These are phyloP conservation scores for Platalea minor DNA, from an alignment of 2,797 vertebrate species.

Conservation along the genomic window DNA sequence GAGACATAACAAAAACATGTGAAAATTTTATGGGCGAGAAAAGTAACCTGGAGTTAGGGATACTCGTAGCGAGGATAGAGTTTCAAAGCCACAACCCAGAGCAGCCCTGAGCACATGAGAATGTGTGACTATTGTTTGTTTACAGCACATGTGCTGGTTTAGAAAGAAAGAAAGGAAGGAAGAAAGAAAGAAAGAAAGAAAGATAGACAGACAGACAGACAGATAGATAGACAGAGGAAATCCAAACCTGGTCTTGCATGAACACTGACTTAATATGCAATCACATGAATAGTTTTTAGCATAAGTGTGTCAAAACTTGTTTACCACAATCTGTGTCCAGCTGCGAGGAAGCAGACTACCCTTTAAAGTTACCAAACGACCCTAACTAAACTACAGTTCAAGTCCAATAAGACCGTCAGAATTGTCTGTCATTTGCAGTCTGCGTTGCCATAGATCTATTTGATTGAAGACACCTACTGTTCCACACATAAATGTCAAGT, in stretches of 20 bases:
- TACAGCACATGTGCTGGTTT: background rate
- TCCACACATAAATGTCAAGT: conserved; percentile 65
- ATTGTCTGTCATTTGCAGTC: conserved; percentile 58
- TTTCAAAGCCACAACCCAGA: conserved; percentile 46
- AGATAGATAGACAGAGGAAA: background rate
- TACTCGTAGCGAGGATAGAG: conserved; percentile 25
- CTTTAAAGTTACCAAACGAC: conserved; percentile 24
- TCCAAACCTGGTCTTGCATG: background rate
- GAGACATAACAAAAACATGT: conserved; percentile 63
- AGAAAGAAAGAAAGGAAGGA: background rate
- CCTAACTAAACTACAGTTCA: conserved; percentile 42
- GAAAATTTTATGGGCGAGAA: conserved; percentile 60
- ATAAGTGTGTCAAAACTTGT: conserved; percentile 18
- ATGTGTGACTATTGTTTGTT: conserved; percentile 33
- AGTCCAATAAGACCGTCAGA: conserved; percentile 58
- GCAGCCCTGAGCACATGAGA: background rate
- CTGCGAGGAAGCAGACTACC: conserved; percentile 11
- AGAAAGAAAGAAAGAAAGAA: too few species aligned
- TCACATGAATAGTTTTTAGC: background rate
- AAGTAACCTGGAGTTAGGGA: conserved; percentile 55
- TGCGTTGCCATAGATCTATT: conserved; percentile 56
- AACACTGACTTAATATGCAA: background rate
- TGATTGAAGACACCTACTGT: conserved; percentile 64
- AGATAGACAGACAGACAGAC: too few species aligned
- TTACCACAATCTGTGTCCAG: conserved; percentile 5